These are phyloP conservation scores for Drosophila koepferae DNA, from an alignment of 2,888 invertebrate species.

Conservation along the genomic window DNA sequence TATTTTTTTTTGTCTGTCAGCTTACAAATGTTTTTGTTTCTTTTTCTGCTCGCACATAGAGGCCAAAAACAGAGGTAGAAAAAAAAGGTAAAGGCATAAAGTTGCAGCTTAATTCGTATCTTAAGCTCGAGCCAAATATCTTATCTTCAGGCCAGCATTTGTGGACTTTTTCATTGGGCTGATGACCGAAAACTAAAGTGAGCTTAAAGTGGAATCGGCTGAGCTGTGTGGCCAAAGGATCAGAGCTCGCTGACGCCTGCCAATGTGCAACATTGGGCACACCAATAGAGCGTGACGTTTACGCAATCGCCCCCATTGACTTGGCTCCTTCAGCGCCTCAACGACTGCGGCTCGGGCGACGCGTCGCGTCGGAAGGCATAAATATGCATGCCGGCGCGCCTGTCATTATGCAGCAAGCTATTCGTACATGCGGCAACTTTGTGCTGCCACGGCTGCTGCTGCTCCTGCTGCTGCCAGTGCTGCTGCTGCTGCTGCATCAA, in stretches of 20 bases:
- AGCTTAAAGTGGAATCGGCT: slow-evolving; percentile 7
- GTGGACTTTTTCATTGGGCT: not conserved
- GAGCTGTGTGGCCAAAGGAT: slow-evolving; percentile 2
- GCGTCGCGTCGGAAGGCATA: slow-evolving; percentile 42
- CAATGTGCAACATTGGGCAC: slow-evolving; percentile 53
- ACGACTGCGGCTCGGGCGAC: slow-evolving; percentile 1
- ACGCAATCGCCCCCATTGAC: slow-evolving; percentile 20
- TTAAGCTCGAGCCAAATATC: slow-evolving; percentile 4
- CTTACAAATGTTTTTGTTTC: not conserved
- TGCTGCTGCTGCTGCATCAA: slow-evolving; percentile 52
- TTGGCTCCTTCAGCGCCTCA: not conserved
- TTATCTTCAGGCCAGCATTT: slow-evolving; percentile 3
- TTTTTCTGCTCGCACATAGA: not conserved
- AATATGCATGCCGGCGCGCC: slow-evolving; percentile 72
- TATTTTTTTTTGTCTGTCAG: not conserved
- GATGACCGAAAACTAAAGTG: slow-evolving; percentile 15
- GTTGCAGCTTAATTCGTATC: not conserved
- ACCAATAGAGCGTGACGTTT: slow-evolving; percentile 69
- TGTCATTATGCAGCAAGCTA: slow-evolving; percentile 77
- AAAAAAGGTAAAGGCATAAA: slow-evolving; percentile 1
- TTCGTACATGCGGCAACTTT: slow-evolving; percentile 76
- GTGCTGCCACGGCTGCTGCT: slow-evolving; percentile 15
- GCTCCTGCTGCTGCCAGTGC: slow-evolving; percentile 18
- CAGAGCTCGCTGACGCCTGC: slow-evolving; percentile 5
- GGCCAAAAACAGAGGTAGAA: not conserved